Base-by-base conservation (phyloP, 2,888 invertebrate genomes). In the Hipparchia sbordonii region DNA sequence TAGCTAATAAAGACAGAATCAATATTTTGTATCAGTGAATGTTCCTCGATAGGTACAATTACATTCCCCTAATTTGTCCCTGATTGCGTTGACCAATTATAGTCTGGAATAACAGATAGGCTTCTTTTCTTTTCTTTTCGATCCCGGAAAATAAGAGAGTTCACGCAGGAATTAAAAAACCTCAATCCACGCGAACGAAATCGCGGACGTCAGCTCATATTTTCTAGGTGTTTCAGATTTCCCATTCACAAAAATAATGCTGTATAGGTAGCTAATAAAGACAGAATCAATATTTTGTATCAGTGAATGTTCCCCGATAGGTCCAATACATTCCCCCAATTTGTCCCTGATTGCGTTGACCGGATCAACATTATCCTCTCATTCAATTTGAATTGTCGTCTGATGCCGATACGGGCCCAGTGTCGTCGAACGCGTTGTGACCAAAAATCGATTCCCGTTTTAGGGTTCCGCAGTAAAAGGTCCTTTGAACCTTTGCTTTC, bases 361-460 rank as follows among this genome's bases (percentile, higher is more conserved):
- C 73, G 71, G 69, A 67, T 66, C 70, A 73, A 70, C 73, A 77
- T 77, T 77, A 75, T 77, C 71, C 73, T 75, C 71, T 75, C 75
- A 77, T 77, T 75, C 74, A 69, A 67, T 77, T 74, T 70, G 74
- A 72, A 75, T 74, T 74, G 72, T 71, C 65, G 74, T 75, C 75
- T 77, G 73, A 73, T 72, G 48, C 48, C 59, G 72, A 77, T 77
- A 77, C 77, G 77, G 77, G 75, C 60, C 70, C 75, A 69, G 75
- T 74, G 77, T 75, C 77, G 74, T 74, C 72, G 77, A 70, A 74
- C 71, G 76, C 69, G 69, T 61, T 71, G 62, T 62, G 57, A 66
- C 67, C 10, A 65, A 67, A 74, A 67, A 71, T 71, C 69, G 67
- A 69, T 69, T 71, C 73, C 52, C 10, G 39, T 56, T 67, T 56